These are phyloP conservation scores for Branchipolynoe longqiensis DNA, from an alignment of 2,888 invertebrate genomes.

Conservation along the genomic window DNA sequence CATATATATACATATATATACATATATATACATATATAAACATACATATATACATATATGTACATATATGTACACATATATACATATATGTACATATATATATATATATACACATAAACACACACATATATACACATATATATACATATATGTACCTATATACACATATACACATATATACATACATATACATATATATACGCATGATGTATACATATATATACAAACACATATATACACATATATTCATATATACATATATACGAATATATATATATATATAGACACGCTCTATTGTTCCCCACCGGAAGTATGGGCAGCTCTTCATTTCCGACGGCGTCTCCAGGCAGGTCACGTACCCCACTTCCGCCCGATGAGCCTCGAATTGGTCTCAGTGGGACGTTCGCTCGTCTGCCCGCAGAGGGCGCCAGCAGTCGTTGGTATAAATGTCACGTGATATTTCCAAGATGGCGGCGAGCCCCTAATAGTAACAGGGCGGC, in stretches of 20 bases:
- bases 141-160: neutral
- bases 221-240: neutral
- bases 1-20: neutral
- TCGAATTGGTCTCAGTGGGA: conserved; percentile 23
- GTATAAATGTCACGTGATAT: conserved; percentile 18
- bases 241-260: neutral
- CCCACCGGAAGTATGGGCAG: neutral
- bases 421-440: conserved; percentile 20
- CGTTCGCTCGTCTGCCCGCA: neutral
- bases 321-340: neutral
- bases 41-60: neutral
- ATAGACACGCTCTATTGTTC: neutral
- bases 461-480: too few relatives aligned
- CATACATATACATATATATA: neutral
- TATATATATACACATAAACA: neutral
- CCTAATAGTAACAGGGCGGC: too few relatives aligned
- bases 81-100: neutral
- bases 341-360: neutral
- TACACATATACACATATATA: neutral
- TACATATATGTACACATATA: neutral
- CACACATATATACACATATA: neutral
- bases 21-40: neutral
- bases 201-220: neutral
- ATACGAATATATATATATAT: neutral
- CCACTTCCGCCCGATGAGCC: conserved; percentile 14